Evolutionary conservation across 2,888 invertebrate genomes (phyloP).

Genomic region (Biston betularia): DNA sequence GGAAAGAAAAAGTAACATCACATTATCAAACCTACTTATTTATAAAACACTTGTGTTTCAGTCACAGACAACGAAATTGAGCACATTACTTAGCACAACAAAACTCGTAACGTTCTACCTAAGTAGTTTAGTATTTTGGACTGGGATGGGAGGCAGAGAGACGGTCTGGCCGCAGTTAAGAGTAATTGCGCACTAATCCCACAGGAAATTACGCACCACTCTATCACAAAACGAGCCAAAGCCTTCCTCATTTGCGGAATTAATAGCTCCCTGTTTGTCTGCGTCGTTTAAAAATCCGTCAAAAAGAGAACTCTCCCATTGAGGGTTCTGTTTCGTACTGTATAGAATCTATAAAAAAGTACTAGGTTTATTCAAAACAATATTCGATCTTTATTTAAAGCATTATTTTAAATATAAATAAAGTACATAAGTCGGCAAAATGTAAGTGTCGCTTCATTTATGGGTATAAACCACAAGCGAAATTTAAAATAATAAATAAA

Average conservation of each 20-base stretch:
- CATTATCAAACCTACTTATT: no score
- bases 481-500: no score
- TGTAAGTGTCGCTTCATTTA: no score
- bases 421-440: no score
- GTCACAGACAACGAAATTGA: background rate
- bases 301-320: no score
- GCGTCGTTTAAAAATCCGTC: background rate
- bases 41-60: background rate
- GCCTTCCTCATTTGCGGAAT: constrained; percentile 28
- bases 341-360: no score
- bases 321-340: no score
- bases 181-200: constrained; percentile 45
- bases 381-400: no score
- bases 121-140: constrained; percentile 12
- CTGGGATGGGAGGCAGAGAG: background rate
- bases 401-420: no score
- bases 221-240: constrained; percentile 37
- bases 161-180: constrained; percentile 25
- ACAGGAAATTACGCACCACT: constrained; percentile 46
- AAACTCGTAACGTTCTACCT: background rate
- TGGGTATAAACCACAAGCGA: no score
- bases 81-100: background rate
- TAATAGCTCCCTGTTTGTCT: constrained; percentile 14
- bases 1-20: no score
- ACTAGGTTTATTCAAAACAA: no score